Percentiles rank a stretch among this genome's conserved stretches.
Evolutionary conservation across 2,888 invertebrate species (phyloP).

Genomic region (Dasysyrphus tricinctus): DNA sequence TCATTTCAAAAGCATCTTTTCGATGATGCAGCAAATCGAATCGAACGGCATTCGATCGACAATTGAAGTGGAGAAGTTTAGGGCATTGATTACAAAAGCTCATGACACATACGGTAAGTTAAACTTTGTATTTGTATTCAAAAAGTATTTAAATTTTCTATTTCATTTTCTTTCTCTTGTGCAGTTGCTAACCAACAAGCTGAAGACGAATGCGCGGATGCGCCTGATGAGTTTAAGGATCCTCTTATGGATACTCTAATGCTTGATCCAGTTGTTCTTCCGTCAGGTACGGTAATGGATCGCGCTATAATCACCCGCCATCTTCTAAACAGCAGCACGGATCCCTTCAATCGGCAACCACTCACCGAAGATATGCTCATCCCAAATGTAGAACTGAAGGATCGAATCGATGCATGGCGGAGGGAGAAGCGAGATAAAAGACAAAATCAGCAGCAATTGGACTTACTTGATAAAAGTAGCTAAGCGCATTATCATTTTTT

Average conservation of each 20-base stretch:
- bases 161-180: constrained; percentile 20
- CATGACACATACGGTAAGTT: constrained; percentile 88
- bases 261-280: constrained; percentile 96
- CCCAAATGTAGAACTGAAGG: constrained; percentile 94
- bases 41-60: constrained; percentile 94
- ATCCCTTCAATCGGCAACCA: constrained; percentile 98
- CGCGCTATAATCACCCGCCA: constrained; percentile 96
- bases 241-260: constrained; percentile 98
- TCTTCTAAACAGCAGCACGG: constrained; percentile 96
- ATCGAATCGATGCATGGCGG: constrained; percentile 94
- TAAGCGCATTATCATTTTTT: constrained; percentile 77
- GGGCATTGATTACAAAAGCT: constrained; percentile 90
- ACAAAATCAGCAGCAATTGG: constrained; percentile 78
- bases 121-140: neutral
- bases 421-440: constrained; percentile 86
- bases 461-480: constrained; percentile 81
- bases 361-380: constrained; percentile 96
- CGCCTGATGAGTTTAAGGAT: constrained; percentile 98
- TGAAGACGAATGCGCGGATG: constrained; percentile 97
- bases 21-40: constrained; percentile 92
- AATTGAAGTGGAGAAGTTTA: constrained; percentile 93
- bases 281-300: constrained; percentile 97
- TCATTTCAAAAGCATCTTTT: constrained; percentile 97
- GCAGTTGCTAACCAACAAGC: constrained; percentile 91
- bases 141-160: neutral